Conservation (phyloP, 2,888 invertebrate species). For the Pterostichus madidus region DNA sequence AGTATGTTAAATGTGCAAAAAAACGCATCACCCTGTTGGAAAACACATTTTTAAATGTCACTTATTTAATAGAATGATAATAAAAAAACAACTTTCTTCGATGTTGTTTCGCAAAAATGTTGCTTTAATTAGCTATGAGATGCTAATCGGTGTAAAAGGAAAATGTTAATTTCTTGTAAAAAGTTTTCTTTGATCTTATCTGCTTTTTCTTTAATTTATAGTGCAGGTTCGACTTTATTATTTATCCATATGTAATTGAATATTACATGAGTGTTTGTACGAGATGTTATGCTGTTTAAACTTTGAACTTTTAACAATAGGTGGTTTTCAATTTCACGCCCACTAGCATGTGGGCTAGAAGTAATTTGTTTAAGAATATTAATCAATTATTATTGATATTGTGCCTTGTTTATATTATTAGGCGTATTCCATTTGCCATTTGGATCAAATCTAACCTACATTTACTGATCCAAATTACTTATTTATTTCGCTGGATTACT, state of each 20-base stretch:
- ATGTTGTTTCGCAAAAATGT: not conserved
- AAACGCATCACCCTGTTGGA: conserved; percentile 10
- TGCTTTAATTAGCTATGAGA: conserved; percentile 25
- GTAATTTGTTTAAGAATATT: too few species aligned
- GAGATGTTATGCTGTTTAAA: too few species aligned
- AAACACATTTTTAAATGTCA: conserved; percentile 34
- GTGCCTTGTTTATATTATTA: too few species aligned
- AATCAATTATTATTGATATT: too few species aligned
- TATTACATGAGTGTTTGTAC: too few species aligned
- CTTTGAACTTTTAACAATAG: too few species aligned
- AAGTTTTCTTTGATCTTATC: conserved; percentile 25
- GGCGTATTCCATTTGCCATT: too few species aligned
- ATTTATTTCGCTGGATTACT: too few species aligned
- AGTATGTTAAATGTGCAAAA: not conserved
- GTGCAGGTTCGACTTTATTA: not conserved
- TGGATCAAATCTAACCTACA: too few species aligned
- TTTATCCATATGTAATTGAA: not conserved
- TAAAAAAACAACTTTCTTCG: conserved; percentile 19
- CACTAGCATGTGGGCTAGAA: too few species aligned
- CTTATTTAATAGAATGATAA: not conserved
- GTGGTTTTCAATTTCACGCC: too few species aligned
- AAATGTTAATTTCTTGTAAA: conserved; percentile 30
- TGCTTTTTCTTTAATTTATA: conserved; percentile 41
- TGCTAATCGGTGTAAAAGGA: conserved; percentile 31
- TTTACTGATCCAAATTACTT: too few species aligned